phyloP scores from a whole-genome alignment of 2,113 vertebrate genomes.

The Ploceus nigricollis region DNA sequence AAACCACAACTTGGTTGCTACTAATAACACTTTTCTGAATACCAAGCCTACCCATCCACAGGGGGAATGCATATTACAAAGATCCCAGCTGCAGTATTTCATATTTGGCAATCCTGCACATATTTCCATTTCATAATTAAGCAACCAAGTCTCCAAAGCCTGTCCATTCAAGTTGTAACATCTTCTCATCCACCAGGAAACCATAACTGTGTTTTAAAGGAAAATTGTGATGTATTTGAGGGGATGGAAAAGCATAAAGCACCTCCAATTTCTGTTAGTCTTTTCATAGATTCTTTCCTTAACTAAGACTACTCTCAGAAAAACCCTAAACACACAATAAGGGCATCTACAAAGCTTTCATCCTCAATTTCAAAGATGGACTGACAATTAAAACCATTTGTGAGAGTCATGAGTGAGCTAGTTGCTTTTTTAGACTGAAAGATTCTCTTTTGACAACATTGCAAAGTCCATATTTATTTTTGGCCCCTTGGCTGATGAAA shows the following conservation, averaged over 20 bases:
- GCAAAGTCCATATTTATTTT: slow-evolving; percentile 30
- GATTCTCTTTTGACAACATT: slow-evolving; percentile 19
- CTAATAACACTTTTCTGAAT: neutral
- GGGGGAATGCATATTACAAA: neutral
- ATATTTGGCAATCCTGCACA: neutral
- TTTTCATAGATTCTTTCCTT: neutral
- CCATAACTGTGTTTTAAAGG: neutral
- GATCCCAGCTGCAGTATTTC: neutral
- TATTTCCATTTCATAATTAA: slow-evolving; percentile 8
- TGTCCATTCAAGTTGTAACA: neutral
- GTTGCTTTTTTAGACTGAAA: slow-evolving; percentile 16
- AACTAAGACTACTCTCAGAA: neutral
- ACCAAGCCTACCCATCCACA: neutral
- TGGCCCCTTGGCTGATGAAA: neutral
- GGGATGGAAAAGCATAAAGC: neutral
- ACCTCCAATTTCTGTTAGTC: neutral
- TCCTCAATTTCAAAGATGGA: neutral
- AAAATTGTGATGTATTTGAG: neutral
- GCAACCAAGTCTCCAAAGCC: neutral
- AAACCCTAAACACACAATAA: neutral
- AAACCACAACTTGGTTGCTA: neutral
- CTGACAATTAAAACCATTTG: neutral
- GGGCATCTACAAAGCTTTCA: neutral
- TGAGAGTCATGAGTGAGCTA: neutral
- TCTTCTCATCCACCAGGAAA: neutral